Evolutionary conservation across 2,113 vertebrate species (phyloP).

Genomic region (Colossoma macropomum): DNA sequence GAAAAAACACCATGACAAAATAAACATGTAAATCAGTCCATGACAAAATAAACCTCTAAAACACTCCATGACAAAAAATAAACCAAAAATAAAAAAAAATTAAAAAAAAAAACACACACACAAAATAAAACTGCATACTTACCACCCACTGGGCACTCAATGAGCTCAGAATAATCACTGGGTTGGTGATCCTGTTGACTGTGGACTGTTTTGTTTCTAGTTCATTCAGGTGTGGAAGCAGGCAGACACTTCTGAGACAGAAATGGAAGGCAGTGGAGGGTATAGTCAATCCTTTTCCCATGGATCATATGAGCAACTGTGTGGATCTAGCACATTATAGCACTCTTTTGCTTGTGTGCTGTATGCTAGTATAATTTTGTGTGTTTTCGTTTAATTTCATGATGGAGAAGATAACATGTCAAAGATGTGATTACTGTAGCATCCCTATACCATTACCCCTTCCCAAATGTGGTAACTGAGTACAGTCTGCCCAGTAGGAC

Average conservation of each 20-base stretch:
- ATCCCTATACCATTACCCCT: no score
- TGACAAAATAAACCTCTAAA: conserved; percentile 2
- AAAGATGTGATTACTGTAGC: no score
- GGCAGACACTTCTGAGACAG: background rate
- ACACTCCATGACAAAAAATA: no score
- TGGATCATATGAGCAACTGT: background rate
- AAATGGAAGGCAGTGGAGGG: background rate
- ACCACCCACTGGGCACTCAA: background rate
- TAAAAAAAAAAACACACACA: no score
- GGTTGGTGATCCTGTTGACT: background rate
- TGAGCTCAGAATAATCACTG: conserved; percentile 3
- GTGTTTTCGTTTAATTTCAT: no score
- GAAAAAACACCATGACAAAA: background rate
- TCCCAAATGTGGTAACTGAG: no score
- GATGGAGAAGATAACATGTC: no score
- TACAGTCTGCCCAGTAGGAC: no score
- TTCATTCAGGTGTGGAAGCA: background rate
- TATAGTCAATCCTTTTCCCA: background rate
- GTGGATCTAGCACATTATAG: background rate
- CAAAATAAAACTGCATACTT: background rate
- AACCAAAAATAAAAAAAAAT: no score
- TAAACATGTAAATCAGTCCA: background rate
- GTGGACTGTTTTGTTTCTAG: background rate
- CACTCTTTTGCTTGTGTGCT: background rate
- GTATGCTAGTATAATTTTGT: background rate